Percentiles rank a stretch among this genome's conserved stretches.
These are phyloP conservation scores for Hemitrygon akajei DNA, from an alignment of 2,797 vertebrate species.

Conservation along the genomic window DNA sequence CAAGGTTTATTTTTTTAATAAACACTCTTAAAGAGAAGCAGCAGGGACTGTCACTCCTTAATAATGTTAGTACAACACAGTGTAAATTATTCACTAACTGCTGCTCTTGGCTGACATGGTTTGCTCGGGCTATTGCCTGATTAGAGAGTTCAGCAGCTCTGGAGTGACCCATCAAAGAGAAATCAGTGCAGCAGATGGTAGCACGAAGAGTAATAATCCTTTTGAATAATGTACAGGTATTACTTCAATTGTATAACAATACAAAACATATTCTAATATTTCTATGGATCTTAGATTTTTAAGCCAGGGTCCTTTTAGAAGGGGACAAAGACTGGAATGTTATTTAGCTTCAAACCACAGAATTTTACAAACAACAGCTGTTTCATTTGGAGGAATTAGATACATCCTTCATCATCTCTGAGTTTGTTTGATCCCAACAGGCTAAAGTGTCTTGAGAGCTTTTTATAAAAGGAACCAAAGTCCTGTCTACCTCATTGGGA, in stretches of 20 bases:
- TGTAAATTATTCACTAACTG: neutral
- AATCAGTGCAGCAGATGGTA: neutral
- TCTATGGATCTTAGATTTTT: no score
- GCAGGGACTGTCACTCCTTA: neutral
- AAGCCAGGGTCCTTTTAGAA: no score
- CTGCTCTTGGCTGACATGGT: no score
- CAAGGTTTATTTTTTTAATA: neutral
- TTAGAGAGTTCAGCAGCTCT: neutral
- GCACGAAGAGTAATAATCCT: neutral
- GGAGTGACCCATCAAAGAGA: neutral
- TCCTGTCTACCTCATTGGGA: no score
- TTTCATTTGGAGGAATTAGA: no score
- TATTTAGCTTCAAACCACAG: no score
- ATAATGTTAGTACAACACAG: neutral
- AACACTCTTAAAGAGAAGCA: neutral
- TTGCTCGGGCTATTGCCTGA: neutral
- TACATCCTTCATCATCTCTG: no score
- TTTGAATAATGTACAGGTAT: neutral
- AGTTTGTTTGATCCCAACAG: no score
- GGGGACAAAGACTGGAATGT: no score
- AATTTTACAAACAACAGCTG: no score
- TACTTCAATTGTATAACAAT: neutral
- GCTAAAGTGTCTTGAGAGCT: no score
- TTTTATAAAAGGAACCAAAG: no score
- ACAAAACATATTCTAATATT: neutral